Evolutionary conservation across 2,113 vertebrate species (phyloP).

Genomic region (Nothoprocta perdicaria): DNA sequence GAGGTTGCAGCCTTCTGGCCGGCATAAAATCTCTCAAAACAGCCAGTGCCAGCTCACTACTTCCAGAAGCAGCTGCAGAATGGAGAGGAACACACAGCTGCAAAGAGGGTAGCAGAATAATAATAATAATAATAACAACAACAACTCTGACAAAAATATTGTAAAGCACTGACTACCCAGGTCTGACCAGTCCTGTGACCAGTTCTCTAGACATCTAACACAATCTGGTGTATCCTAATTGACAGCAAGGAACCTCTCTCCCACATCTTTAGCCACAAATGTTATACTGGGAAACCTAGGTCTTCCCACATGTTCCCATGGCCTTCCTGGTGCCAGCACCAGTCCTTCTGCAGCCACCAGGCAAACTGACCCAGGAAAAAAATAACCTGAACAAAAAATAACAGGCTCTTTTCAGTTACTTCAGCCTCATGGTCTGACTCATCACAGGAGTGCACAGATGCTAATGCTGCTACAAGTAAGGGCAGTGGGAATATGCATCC

Average conservation of each 20-base stretch:
- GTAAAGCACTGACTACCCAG: neutral
- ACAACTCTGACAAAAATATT: neutral
- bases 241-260: neutral
- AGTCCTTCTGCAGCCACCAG: neutral
- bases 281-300: neutral
- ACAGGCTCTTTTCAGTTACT: neutral
- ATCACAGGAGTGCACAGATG: accelerated
- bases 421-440: accelerated
- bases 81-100: neutral
- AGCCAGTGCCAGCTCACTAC: neutral
- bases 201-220: accelerated
- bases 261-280: neutral
- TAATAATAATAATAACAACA: no score
- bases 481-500: neutral
- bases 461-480: neutral
- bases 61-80: slow-evolving; percentile 8
- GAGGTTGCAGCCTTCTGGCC: neutral
- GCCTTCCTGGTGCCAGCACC: neutral
- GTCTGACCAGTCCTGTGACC: neutral
- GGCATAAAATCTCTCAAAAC: neutral
- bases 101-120: accelerated
- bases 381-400: neutral
- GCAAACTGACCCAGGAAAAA: neutral
- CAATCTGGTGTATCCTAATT: neutral
- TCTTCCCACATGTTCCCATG: neutral